Percentiles rank a stretch among this genome's conserved stretches.
These are phyloP conservation scores for Phrynosoma blainvillii DNA, from an alignment of 2,113 vertebrate species.

Conservation along the genomic window DNA sequence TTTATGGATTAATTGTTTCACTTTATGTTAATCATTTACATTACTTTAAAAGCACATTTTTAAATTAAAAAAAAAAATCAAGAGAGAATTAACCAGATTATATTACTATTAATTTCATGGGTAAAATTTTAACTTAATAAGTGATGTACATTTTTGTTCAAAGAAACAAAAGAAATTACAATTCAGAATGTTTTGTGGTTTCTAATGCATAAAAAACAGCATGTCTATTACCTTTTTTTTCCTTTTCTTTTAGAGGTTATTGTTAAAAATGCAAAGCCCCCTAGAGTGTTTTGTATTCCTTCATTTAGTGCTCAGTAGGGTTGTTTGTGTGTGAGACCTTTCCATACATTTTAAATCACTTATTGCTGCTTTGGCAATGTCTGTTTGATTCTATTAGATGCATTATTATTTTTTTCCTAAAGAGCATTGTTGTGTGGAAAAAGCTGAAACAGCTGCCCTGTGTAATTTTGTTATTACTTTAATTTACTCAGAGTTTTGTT, in stretches of 20 bases:
- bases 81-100: constrained; percentile 44
- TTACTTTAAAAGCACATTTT: neutral
- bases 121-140: constrained; percentile 54
- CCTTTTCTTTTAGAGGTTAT: neutral
- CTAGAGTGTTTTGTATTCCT: constrained; percentile 47
- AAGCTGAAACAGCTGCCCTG: constrained; percentile 67
- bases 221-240: constrained; percentile 17
- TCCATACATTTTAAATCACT: constrained; percentile 67
- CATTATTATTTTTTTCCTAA: constrained; percentile 66
- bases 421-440: constrained; percentile 60
- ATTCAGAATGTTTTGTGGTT: constrained; percentile 37
- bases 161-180: constrained; percentile 44
- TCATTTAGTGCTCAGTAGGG: constrained; percentile 55
- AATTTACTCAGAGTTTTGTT: constrained; percentile 68
- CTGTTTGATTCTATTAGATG: constrained; percentile 70
- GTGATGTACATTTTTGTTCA: constrained; percentile 43
- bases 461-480: constrained; percentile 72
- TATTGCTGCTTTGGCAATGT: constrained; percentile 64
- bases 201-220: constrained; percentile 48
- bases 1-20: too few relatives aligned
- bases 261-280: constrained; percentile 49
- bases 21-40: too few relatives aligned
- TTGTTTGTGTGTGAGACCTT: constrained; percentile 56
- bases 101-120: constrained; percentile 36
- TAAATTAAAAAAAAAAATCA: neutral